phyloP scores from a whole-genome alignment of 2,888 invertebrate genomes.

The Bombyx huttoni region DNA sequence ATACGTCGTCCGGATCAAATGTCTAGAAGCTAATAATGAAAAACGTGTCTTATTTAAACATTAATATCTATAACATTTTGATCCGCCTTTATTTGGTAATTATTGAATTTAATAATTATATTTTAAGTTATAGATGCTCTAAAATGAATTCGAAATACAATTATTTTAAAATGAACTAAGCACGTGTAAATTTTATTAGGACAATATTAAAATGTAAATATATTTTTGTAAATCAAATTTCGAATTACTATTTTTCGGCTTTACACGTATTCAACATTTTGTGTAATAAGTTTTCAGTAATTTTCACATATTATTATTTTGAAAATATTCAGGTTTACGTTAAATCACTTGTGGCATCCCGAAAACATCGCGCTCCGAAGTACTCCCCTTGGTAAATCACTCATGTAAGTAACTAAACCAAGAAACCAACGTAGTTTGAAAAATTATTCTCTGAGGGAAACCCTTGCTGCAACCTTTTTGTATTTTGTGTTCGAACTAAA shows the following conservation, averaged over 20 bases:
- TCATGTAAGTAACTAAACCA: constrained; percentile 37
- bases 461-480: constrained; percentile 36
- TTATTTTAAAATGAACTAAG: neutral
- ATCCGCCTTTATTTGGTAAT: too few relatives aligned
- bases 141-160: too few relatives aligned
- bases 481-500: constrained; percentile 18
- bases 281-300: too few relatives aligned
- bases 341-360: neutral
- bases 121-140: too few relatives aligned
- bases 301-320: too few relatives aligned
- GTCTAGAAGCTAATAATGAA: constrained; percentile 52
- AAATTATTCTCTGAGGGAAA: constrained; percentile 50
- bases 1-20: constrained; percentile 51
- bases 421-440: constrained; percentile 51
- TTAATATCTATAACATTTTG: too few relatives aligned
- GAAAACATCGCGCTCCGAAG: constrained; percentile 11
- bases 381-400: constrained; percentile 36
- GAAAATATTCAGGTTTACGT: neutral
- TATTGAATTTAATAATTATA: too few relatives aligned
- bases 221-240: too few relatives aligned
- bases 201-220: too few relatives aligned
- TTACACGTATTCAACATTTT: too few relatives aligned
- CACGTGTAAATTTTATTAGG: neutral
- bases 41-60: constrained; percentile 28
- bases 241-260: too few relatives aligned